phyloP scores from a whole-genome alignment of 2,113 vertebrate genomes.

The Leucopternis melanops region DNA sequence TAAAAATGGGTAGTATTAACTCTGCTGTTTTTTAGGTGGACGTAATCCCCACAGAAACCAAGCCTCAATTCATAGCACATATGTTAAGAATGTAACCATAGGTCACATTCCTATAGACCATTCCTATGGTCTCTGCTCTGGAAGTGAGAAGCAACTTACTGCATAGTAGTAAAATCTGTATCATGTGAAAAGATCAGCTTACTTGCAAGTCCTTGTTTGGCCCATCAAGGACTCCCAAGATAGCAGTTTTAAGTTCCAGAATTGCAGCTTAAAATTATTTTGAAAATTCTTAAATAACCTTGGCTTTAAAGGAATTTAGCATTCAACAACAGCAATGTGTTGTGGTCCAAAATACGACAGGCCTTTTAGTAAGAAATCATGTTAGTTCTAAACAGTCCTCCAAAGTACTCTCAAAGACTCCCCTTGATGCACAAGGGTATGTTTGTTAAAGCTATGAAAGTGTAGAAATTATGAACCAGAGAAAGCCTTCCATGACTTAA shows the following conservation, averaged over 20 bases:
- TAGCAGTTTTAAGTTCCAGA: neutral
- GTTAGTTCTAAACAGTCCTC: neutral
- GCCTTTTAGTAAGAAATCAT: neutral
- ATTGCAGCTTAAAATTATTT: neutral
- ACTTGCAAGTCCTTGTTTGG: neutral
- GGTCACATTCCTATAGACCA: neutral
- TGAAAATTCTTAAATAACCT: neutral
- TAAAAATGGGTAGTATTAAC: neutral
- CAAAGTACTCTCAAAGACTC: neutral
- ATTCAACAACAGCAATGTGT: neutral
- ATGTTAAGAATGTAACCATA: neutral
- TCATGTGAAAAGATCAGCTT: neutral
- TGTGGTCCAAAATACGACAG: neutral
- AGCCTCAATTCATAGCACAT: neutral
- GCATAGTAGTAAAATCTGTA: neutral
- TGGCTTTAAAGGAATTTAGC: neutral
- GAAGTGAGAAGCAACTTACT: neutral
- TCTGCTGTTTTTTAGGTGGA: neutral
- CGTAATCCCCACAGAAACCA: neutral
- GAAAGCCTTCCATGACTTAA: neutral
- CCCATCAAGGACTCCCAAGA: neutral
- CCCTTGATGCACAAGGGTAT: neutral
- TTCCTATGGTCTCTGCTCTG: neutral
- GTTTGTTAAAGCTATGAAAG: neutral
- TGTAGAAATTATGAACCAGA: neutral